Conservation (phyloP, 1,140 invertebrate species). For the Hyphantria cunea region DNA sequence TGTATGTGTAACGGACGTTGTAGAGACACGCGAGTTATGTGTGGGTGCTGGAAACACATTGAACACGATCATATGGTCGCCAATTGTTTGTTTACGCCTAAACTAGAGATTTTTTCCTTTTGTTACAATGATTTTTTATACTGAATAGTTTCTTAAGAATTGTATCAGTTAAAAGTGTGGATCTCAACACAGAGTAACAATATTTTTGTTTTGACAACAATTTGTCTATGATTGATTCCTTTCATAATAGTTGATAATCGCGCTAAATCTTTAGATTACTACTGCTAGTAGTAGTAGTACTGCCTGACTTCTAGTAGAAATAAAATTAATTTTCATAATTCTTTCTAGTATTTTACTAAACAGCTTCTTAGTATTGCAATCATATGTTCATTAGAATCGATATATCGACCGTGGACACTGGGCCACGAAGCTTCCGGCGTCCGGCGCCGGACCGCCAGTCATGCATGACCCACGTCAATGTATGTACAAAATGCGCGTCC, state of each 20-base stretch:
- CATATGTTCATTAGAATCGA: constrained; percentile 31
- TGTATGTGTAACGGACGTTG: constrained; percentile 2
- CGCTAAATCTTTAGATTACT: too few relatives aligned
- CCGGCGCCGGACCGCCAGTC: constrained; percentile 18
- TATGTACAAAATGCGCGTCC: neutral
- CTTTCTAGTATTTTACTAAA: too few relatives aligned
- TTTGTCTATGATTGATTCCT: too few relatives aligned
- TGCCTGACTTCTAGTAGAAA: too few relatives aligned
- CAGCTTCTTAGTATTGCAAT: neutral
- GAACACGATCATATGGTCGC: neutral
- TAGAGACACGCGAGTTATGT: neutral
- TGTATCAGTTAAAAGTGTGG: too few relatives aligned
- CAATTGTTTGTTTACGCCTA: neutral
- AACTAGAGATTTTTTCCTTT: neutral
- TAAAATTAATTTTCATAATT: neutral
- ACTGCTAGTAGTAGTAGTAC: too few relatives aligned
- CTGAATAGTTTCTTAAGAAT: too few relatives aligned
- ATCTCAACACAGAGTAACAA: too few relatives aligned
- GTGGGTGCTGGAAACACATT: neutral
- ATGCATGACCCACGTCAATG: constrained; percentile 11
- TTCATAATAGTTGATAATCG: too few relatives aligned
- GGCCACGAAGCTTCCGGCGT: constrained; percentile 28
- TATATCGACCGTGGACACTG: constrained; percentile 39
- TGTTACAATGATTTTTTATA: neutral
- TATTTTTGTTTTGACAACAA: too few relatives aligned